These are phyloP conservation scores for Phacellophora camtschatica DNA, from an alignment of 30 jellyfish, hydroid and myxozoan species.

Conservation along the genomic window DNA sequence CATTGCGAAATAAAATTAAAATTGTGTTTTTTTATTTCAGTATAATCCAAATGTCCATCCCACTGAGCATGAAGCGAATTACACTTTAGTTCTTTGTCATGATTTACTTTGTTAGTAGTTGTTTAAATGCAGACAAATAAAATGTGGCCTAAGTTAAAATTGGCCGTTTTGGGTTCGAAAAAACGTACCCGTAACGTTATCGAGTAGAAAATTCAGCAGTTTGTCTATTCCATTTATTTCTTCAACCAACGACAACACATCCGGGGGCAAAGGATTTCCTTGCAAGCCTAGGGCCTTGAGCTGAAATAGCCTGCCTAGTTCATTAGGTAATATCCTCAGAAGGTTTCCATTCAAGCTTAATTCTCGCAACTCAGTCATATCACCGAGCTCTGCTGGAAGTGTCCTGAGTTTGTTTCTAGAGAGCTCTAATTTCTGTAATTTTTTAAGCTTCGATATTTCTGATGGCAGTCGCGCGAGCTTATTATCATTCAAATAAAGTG, in stretches of 20 bases:
- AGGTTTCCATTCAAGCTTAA: conserved; percentile 72
- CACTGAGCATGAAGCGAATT: too few relatives aligned
- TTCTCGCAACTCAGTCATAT: conserved; percentile 89
- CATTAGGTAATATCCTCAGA: conserved; percentile 89
- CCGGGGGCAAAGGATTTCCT: conserved; percentile 95
- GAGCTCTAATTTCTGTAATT: conserved; percentile 78
- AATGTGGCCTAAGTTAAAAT: too few relatives aligned
- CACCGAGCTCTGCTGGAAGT: conserved; percentile 96
- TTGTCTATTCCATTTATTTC: conserved; percentile 70
- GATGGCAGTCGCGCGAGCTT: conserved; percentile 85
- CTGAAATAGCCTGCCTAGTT: conserved; percentile 90
- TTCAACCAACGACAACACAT: conserved; percentile 66
- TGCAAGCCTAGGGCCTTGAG: conserved; percentile 79
- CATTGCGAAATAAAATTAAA: too few relatives aligned
- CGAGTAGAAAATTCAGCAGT: conserved; percentile 73
- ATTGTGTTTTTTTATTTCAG: too few relatives aligned
- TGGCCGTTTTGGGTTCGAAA: too few relatives aligned
- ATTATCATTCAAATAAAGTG: conserved; percentile 74
- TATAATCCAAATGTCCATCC: too few relatives aligned
- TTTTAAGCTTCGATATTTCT: conserved; percentile 69
- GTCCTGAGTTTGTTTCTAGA: conserved; percentile 85
- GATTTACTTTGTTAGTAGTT: too few relatives aligned
- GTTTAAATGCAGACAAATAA: too few relatives aligned
- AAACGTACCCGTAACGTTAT: conserved; percentile 81
- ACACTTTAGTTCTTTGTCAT: too few relatives aligned